Conservation (phyloP, 2,888 invertebrate genomes). For the Agrotis clavis region DNA sequence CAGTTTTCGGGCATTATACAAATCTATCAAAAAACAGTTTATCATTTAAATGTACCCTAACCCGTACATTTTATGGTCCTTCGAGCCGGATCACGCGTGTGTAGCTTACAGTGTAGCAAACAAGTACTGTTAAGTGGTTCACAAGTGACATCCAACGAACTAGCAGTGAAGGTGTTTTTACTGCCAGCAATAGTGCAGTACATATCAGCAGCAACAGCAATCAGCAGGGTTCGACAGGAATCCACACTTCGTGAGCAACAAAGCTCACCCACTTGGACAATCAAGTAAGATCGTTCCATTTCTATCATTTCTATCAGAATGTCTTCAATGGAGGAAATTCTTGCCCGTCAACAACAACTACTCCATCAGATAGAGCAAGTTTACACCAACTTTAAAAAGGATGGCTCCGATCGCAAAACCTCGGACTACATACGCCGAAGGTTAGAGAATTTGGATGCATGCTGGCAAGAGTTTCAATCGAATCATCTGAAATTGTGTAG, state of each 20-base stretch:
- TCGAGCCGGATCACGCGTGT: not conserved
- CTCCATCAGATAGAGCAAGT: no score
- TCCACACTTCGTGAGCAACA: not conserved
- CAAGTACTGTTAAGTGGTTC: not conserved
- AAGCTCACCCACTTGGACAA: not conserved
- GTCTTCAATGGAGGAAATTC: not conserved
- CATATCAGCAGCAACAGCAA: not conserved
- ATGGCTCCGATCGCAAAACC: no score
- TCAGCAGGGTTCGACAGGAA: not conserved
- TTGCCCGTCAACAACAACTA: not conserved
- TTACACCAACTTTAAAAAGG: no score
- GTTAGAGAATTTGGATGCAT: no score
- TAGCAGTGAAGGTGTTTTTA: not conserved
- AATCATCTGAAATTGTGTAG: not conserved
- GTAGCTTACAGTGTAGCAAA: not conserved
- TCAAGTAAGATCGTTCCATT: slow-evolving; percentile 8
- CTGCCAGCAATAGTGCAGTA: not conserved
- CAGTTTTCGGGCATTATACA: not conserved
- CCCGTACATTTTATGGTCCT: not conserved
- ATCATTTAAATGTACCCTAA: not conserved
- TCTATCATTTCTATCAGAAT: not conserved
- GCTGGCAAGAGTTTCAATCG: not conserved
- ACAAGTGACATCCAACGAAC: not conserved
- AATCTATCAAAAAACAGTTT: not conserved
- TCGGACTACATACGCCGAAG: no score